phyloP scores from a whole-genome alignment of 2,113 vertebrate species.

The Pseudorhombus dupliciocellatus region DNA sequence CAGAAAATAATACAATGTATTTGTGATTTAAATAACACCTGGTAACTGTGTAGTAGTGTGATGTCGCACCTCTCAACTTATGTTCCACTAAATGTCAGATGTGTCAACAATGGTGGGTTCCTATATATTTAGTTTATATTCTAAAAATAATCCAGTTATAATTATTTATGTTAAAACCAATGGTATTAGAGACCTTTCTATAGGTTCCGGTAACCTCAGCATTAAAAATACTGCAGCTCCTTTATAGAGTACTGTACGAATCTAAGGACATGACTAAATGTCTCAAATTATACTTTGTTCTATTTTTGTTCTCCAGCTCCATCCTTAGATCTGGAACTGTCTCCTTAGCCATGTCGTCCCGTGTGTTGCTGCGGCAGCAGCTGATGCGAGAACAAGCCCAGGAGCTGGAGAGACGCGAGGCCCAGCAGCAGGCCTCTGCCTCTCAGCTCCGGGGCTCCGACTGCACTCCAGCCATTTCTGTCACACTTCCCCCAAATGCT shows the following conservation, averaged over 20 bases:
- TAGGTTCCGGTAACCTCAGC: background rate
- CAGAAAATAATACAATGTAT: background rate
- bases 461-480: slow-evolving; percentile 85
- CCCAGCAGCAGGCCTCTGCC: slow-evolving; percentile 80
- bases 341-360: slow-evolving; percentile 80
- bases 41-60: background rate
- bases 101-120: background rate
- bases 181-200: background rate
- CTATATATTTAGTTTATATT: background rate
- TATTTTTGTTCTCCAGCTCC: slow-evolving; percentile 47
- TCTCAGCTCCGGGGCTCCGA: slow-evolving; percentile 76
- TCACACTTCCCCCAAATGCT: slow-evolving; percentile 73
- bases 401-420: slow-evolving; percentile 88
- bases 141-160: background rate
- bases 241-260: too few species aligned
- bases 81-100: background rate
- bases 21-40: background rate
- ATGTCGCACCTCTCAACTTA: background rate
- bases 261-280: too few species aligned
- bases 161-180: background rate
- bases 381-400: slow-evolving; percentile 90
- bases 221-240: background rate
- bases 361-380: slow-evolving; percentile 88
- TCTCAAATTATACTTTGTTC: background rate
- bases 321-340: slow-evolving; percentile 32